phyloP scores from a whole-genome alignment of 30 jellyfish, hydroid and myxozoan genomes.

The Turritopsis rubra region DNA sequence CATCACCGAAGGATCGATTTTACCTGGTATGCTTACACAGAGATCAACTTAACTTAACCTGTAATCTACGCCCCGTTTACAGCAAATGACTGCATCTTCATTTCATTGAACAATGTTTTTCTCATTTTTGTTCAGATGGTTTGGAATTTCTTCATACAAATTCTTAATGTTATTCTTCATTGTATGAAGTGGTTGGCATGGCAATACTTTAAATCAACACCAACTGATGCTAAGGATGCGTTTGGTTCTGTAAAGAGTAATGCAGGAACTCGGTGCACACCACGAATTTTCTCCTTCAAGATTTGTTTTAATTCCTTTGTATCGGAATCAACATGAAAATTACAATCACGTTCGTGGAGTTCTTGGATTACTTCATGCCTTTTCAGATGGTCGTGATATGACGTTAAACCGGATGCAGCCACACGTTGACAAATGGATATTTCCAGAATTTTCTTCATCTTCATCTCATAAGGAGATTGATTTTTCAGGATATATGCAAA shows the following conservation, averaged over 20 bases:
- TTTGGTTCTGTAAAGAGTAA: conserved; percentile 1
- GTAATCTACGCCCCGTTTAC: conserved; percentile 24
- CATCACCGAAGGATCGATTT: background rate
- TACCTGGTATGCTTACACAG: background rate
- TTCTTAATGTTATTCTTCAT: conserved; percentile 24
- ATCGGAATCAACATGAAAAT: conserved; percentile 3
- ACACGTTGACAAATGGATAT: background rate
- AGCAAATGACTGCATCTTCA: conserved; percentile 15
- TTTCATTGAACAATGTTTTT: background rate
- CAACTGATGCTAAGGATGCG: background rate
- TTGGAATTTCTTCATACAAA: conserved; percentile 32
- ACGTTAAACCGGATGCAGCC: background rate
- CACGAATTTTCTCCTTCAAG: conserved; percentile 28
- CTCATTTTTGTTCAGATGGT: conserved; percentile 24
- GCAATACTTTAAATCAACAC: conserved; percentile 27
- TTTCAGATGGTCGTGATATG: background rate
- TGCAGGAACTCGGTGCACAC: conserved; percentile 28
- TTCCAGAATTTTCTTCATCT: background rate
- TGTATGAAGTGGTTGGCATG: conserved; percentile 26
- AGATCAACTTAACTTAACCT: background rate
- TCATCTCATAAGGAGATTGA: conserved; percentile 4
- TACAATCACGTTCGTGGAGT: conserved; percentile 19
- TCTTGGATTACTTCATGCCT: conserved; percentile 15
- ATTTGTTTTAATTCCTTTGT: conserved; percentile 1
- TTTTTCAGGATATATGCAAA: conserved; percentile 12